Base-by-base conservation (phyloP, 2,797 vertebrate genomes). In the Chiloscyllium punctatum region DNA sequence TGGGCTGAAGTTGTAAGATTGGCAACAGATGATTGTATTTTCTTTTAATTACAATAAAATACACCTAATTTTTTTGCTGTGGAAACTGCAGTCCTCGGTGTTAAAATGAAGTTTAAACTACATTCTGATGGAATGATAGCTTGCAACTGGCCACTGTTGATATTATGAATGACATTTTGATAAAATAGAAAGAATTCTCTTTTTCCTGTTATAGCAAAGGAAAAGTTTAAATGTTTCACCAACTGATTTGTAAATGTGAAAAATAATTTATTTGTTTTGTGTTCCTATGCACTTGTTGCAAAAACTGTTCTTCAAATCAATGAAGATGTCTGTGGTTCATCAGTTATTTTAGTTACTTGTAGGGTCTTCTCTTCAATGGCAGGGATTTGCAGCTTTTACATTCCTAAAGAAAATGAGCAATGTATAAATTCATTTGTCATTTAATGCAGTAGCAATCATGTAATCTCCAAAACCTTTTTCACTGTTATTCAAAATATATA, bases 221-320 rank as follows among this genome's bases (percentile, higher is more conserved):
- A 79, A 77, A 84, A 51, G 91, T 16, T 74, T 96, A 97, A 96
- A 98, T 96, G 97, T 94, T 94, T 57, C 42, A 69, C 5, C 57
- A 79, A 62, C 7, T 57, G 18, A 27, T 37, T 79, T 68, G 42
- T 51, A 95, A 51, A 18, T 66, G 48, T 2, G 23, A 69, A 69
- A 88, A 62, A 48, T 11, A 27, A 96, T 96, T 96, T 97, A 97
- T 96, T 96, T 33, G 57, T 18, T 7, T 33, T 6, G 25, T 91
- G 88, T 66, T 91, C 16, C 57, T 6, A 23, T 91, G 57, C 66
- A 66, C 57, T 66, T 96, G 96, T 77, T 96, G 95, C 62, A 87
- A 87, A 30, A 95, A 95, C 95, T 96, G 95, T 62, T 96, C 94
- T 37, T 96, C 94, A 95, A 96, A 96, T 79, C 94, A 96, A 95